phyloP scores from a whole-genome alignment of 2,888 invertebrate genomes.

The Antitype chi region DNA sequence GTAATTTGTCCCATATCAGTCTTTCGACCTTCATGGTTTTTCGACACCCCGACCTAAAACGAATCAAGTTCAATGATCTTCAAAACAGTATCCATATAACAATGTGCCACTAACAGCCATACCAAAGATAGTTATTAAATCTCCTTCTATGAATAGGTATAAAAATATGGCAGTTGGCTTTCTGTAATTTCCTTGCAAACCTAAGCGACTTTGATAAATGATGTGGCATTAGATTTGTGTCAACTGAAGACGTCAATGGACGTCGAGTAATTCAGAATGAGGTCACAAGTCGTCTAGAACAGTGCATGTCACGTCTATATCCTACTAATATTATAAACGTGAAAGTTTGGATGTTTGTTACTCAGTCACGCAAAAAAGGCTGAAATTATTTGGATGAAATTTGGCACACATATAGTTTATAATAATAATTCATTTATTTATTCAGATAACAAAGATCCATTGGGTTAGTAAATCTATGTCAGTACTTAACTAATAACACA shows the following conservation, averaged over 20 bases:
- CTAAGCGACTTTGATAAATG: constrained; percentile 61
- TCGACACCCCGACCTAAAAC: not conserved
- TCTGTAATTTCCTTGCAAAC: constrained; percentile 60
- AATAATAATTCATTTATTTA: too few relatives aligned
- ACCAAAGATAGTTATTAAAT: constrained; percentile 18
- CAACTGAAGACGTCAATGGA: constrained; percentile 63
- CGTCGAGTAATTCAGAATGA: constrained; percentile 53
- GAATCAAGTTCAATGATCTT: constrained; percentile 5
- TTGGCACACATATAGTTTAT: too few relatives aligned
- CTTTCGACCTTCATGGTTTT: not conserved
- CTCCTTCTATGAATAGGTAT: constrained; percentile 6
- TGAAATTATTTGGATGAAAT: too few relatives aligned
- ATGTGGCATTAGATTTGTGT: constrained; percentile 60
- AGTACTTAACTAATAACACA: too few relatives aligned
- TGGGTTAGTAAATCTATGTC: too few relatives aligned
- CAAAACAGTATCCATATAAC: constrained; percentile 14
- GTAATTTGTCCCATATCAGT: too few relatives aligned
- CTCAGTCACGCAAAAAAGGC: too few relatives aligned
- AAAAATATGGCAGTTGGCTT: constrained; percentile 46
- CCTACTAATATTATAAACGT: too few relatives aligned
- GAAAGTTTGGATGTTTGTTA: too few relatives aligned
- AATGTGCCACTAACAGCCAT: not conserved
- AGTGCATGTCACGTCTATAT: constrained; percentile 29
- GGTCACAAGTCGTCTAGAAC: constrained; percentile 52
- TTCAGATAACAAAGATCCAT: too few relatives aligned